Percentiles rank a stretch among this genome's conserved stretches.
Evolutionary conservation across 2,797 vertebrate species (phyloP).

Genomic region (Bradypodion pumilum): DNA sequence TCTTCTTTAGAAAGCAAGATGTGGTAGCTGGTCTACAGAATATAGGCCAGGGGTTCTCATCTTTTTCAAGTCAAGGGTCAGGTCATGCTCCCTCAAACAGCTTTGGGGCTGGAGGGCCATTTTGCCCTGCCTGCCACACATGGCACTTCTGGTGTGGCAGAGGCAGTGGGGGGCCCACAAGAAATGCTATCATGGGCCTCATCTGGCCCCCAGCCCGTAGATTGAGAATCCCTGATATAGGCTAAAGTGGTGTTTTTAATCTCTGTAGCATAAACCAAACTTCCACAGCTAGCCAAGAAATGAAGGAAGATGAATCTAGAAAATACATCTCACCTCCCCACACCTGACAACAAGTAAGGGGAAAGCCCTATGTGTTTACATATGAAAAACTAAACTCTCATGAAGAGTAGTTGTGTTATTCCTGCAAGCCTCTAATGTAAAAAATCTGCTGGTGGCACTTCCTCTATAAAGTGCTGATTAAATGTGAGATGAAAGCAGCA

Average conservation of each 20-base stretch:
- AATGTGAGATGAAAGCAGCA: constrained; percentile 2
- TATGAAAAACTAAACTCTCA: constrained; percentile 28
- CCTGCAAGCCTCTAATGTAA: neutral
- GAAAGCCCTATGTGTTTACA: fast-evolving
- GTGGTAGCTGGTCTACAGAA: neutral
- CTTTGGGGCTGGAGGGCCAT: too few relatives aligned
- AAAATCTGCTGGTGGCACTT: neutral
- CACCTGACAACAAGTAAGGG: constrained; percentile 30
- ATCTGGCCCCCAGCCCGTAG: too few relatives aligned
- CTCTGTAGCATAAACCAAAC: too few relatives aligned
- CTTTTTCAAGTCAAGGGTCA: too few relatives aligned
- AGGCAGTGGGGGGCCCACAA: too few relatives aligned
- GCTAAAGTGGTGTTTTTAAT: neutral
- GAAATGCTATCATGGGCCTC: too few relatives aligned
- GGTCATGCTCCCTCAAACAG: too few relatives aligned
- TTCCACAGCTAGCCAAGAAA: constrained; percentile 9
- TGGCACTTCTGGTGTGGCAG: too few relatives aligned
- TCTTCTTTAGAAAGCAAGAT: too few relatives aligned
- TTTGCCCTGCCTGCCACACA: too few relatives aligned
- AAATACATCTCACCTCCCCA: neutral
- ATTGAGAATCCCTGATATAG: too few relatives aligned
- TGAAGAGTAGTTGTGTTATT: constrained; percentile 28
- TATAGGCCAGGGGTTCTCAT: too few relatives aligned
- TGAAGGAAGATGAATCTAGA: neutral
- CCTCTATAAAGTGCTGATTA: neutral